Conservation (phyloP, 2,888 invertebrate species). For the Agrochola lota region DNA sequence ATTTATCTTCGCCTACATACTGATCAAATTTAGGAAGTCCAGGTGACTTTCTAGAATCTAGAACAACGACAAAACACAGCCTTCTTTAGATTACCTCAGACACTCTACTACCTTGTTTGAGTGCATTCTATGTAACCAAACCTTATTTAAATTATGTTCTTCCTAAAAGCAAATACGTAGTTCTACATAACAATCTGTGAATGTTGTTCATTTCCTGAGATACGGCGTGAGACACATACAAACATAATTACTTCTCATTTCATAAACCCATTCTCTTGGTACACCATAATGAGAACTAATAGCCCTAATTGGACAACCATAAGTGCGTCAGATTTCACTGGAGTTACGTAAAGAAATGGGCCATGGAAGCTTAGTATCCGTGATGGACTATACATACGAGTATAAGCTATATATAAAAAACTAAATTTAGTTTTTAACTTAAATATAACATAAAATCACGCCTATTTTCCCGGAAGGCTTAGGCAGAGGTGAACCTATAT, state of each 20-base stretch:
- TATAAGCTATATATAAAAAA: background rate
- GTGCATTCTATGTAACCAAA: background rate
- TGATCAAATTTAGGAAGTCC: background rate
- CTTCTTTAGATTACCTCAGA: background rate
- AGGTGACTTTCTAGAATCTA: background rate
- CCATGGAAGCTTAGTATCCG: conserved; percentile 13
- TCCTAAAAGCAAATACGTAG: conserved; percentile 7
- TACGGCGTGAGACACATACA: conserved; percentile 50
- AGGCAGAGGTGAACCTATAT: background rate
- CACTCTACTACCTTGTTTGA: background rate
- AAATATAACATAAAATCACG: background rate
- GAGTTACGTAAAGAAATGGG: conserved; percentile 46
- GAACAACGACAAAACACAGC: background rate
- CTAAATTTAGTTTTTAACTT: background rate
- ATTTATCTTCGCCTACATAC: background rate
- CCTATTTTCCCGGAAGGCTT: background rate
- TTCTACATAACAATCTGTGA: conserved; percentile 32
- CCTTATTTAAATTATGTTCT: background rate
- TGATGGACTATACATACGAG: background rate
- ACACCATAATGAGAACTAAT: conserved; percentile 57
- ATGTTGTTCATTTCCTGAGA: conserved; percentile 27
- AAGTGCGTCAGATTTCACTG: conserved; percentile 49
- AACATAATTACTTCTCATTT: conserved; percentile 56
- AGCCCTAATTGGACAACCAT: conserved; percentile 54
- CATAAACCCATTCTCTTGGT: conserved; percentile 57